Conservation (phyloP, 2,797 vertebrate genomes). For the Sebastes iracundus region DNA sequence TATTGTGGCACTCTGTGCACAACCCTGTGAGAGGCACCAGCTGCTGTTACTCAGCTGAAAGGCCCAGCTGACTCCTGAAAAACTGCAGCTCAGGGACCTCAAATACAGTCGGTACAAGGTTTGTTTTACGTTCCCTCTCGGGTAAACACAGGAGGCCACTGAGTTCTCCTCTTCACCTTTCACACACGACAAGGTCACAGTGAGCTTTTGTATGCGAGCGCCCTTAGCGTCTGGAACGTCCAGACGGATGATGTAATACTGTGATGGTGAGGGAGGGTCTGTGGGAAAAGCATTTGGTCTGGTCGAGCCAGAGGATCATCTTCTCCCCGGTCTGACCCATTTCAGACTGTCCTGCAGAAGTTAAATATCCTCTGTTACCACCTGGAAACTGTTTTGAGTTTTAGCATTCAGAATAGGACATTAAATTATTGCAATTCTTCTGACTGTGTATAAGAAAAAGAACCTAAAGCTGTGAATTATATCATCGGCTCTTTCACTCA, state of each 20-base stretch:
- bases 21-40: slow-evolving; percentile 1
- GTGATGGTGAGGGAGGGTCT: slow-evolving; percentile 50
- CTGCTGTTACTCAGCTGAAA: slow-evolving; percentile 20
- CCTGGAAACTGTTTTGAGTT: not conserved
- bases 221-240: slow-evolving; percentile 53
- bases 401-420: not conserved
- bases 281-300: slow-evolving; percentile 61
- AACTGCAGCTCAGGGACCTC: slow-evolving; percentile 12
- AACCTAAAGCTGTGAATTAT: not conserved
- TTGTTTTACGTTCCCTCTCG: slow-evolving; percentile 47
- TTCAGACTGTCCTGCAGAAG: slow-evolving; percentile 19
- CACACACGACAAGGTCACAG: slow-evolving; percentile 43
- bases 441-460: not conserved
- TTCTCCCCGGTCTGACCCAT: slow-evolving; percentile 51
- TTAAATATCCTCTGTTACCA: slow-evolving; percentile 5
- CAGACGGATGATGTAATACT: slow-evolving; percentile 74
- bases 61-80: slow-evolving; percentile 2
- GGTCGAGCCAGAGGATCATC: slow-evolving; percentile 46
- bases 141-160: slow-evolving; percentile 32
- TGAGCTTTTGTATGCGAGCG: slow-evolving; percentile 58
- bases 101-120: slow-evolving; percentile 21
- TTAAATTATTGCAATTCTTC: not conserved
- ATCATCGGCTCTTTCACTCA: not conserved
- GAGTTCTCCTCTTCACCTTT: slow-evolving; percentile 51
- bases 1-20: not conserved